Evolutionary conservation across 2,797 vertebrate genomes (phyloP).

Genomic region (Paedocypris micromegethes): DNA sequence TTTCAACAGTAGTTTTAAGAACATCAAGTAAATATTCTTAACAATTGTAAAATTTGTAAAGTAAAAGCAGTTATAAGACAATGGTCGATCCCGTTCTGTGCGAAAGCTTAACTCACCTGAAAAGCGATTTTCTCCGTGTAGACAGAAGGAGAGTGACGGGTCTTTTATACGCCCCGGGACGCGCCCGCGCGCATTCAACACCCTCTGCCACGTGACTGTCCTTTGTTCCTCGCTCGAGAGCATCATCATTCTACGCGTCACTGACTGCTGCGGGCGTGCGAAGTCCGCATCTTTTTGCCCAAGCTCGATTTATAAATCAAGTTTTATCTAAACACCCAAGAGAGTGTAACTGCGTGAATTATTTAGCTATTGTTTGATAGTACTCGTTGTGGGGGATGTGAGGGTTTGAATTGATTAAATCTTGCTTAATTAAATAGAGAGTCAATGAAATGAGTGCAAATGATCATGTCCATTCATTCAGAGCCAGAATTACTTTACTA

Average conservation of each 20-base stretch:
- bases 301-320: neutral
- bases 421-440: constrained; percentile 3
- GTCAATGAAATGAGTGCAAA: neutral
- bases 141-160: constrained; percentile 1
- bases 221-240: constrained; percentile 27
- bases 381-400: too few species aligned
- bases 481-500: neutral
- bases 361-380: too few species aligned
- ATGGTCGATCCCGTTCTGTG: neutral
- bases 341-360: too few species aligned
- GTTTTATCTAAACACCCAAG: neutral
- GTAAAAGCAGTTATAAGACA: neutral
- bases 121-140: constrained; percentile 55
- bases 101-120: constrained; percentile 60
- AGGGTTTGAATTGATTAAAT: neutral
- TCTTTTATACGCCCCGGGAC: constrained; percentile 61
- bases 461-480: neutral
- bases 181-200: constrained; percentile 29
- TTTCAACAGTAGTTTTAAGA: too few species aligned
- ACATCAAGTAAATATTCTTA: too few species aligned
- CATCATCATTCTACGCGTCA: constrained; percentile 34
- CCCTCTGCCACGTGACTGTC: constrained; percentile 23
- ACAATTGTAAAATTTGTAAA: too few species aligned
- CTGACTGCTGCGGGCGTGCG: constrained; percentile 10
- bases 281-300: constrained; percentile 26